Percentiles rank a stretch among this genome's conserved stretches.
phyloP scores from a whole-genome alignment of 92 coral and sea anemone species.

The Palythoa caribaeorum region DNA sequence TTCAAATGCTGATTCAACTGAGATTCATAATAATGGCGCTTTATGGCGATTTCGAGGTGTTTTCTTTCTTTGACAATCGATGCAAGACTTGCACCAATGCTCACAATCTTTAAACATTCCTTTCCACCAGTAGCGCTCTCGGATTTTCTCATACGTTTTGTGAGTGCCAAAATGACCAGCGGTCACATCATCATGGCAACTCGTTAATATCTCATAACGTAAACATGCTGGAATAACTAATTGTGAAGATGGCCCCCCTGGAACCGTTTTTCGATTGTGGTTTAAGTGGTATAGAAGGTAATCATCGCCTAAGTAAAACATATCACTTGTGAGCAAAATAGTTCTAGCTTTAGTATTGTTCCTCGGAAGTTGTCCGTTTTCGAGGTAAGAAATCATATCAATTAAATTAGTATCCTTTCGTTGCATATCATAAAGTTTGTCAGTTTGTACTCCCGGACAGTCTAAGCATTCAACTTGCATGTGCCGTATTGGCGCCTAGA shows the following conservation, averaged over 20 bases:
- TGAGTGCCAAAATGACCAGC: conserved; percentile 58
- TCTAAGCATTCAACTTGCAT: background rate
- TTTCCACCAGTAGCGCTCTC: conserved; percentile 57
- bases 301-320: background rate
- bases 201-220: conserved; percentile 35
- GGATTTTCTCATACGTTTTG: conserved; percentile 55
- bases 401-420: conserved; percentile 24
- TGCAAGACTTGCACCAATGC: background rate
- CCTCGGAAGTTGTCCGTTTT: conserved; percentile 39
- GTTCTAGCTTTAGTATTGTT: background rate
- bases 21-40: conserved; percentile 52
- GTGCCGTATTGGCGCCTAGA: background rate
- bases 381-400: conserved; percentile 51
- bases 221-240: background rate
- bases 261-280: background rate
- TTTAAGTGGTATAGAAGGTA: conserved; percentile 31
- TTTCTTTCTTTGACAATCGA: conserved; percentile 21
- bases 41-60: conserved; percentile 43
- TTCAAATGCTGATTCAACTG: conserved; percentile 51
- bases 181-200: conserved; percentile 48
- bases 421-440: conserved; percentile 10
- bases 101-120: conserved; percentile 54
- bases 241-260: conserved; percentile 19
- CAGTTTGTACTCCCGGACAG: conserved; percentile 35
- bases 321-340: background rate